Evolutionary conservation across 2,797 vertebrate species (phyloP).

Genomic region (Tragopan temminckii): DNA sequence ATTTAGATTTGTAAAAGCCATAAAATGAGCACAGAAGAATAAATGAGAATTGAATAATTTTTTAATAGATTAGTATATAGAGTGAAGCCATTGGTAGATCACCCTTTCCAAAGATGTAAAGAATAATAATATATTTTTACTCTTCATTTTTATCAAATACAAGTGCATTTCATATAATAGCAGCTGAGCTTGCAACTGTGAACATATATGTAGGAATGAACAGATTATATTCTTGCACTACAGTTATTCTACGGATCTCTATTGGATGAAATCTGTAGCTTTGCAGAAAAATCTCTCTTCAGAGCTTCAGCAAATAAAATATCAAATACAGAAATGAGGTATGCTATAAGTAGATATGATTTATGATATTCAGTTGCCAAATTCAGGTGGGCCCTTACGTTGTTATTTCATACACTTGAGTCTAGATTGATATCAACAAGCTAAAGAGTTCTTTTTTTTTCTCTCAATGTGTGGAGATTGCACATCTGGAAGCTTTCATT

Average conservation of each 20-base stretch:
- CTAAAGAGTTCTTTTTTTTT: background rate
- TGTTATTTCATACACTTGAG: background rate
- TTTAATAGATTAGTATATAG: background rate
- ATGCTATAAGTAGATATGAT: background rate
- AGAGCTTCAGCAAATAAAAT: conserved; percentile 5
- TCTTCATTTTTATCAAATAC: background rate
- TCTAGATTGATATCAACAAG: background rate
- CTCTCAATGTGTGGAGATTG: background rate
- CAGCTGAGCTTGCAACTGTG: background rate
- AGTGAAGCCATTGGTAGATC: background rate
- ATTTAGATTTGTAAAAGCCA: conserved; percentile 3
- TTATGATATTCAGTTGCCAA: background rate
- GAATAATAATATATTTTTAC: background rate
- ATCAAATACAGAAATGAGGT: background rate
- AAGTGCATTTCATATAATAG: background rate
- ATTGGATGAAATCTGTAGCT: background rate
- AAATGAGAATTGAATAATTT: background rate
- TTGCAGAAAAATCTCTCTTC: background rate
- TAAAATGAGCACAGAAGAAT: background rate
- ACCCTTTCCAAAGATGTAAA: background rate
- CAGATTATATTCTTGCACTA: background rate
- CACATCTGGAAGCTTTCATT: background rate
- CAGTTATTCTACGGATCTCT: background rate
- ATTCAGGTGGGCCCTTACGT: background rate
- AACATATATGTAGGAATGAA: background rate